Evolutionary conservation across 2,797 vertebrate genomes (phyloP).

Genomic region (Antrozous pallidus): DNA sequence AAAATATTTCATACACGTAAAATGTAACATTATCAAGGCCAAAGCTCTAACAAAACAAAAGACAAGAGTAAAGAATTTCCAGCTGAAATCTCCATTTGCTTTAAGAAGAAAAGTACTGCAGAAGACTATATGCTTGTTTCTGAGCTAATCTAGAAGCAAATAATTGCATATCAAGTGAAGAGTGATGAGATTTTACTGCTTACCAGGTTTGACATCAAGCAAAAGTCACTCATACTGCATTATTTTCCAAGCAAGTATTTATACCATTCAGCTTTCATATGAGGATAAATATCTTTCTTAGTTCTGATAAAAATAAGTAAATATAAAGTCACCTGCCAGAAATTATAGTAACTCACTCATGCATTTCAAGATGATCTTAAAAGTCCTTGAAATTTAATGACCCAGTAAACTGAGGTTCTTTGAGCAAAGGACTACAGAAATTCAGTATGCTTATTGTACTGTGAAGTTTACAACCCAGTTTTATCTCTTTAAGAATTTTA

Average conservation of each 20-base stretch:
- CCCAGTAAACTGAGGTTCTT: slow-evolving; percentile 24
- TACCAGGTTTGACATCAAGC: not conserved
- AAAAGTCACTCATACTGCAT: not conserved
- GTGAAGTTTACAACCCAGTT: not conserved
- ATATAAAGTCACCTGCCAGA: slow-evolving; percentile 23
- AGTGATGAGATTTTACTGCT: not conserved
- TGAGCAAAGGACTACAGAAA: slow-evolving; percentile 1
- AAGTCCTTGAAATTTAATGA: not conserved
- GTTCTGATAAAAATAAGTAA: slow-evolving; percentile 7
- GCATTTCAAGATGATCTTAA: slow-evolving; percentile 13
- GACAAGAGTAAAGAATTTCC: slow-evolving; percentile 16
- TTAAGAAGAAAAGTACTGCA: not conserved
- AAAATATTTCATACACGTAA: slow-evolving; percentile 5
- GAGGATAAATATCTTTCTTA: slow-evolving; percentile 15
- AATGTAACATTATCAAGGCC: slow-evolving; percentile 9
- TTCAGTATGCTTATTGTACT: not conserved
- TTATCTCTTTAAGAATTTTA: slow-evolving; percentile 16
- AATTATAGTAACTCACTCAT: not conserved
- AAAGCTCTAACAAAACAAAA: not conserved
- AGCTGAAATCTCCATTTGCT: slow-evolving; percentile 32
- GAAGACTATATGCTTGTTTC: not conserved
- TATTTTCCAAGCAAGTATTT: slow-evolving; percentile 5
- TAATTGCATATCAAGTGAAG: not conserved
- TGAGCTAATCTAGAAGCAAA: slow-evolving; percentile 10
- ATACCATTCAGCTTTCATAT: not conserved